Percentiles rank a stretch among this genome's conserved stretches.
phyloP scores from a whole-genome alignment of 1,140 invertebrate genomes.

The Penaeus indicus region DNA sequence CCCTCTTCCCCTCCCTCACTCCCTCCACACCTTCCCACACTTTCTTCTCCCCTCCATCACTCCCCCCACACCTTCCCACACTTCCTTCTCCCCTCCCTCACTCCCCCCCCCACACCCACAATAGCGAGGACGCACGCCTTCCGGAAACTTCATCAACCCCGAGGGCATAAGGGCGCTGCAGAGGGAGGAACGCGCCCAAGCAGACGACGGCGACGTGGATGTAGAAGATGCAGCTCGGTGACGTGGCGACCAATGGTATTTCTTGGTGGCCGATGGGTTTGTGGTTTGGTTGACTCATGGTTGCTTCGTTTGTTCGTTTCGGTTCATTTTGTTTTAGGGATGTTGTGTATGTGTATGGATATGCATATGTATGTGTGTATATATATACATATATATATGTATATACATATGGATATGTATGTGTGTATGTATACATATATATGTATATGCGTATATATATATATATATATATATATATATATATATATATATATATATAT shows the following conservation, averaged over 20 bases:
- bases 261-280: background rate
- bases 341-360: background rate
- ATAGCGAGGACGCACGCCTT: conserved; percentile 37
- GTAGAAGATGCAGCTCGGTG: too few relatives aligned
- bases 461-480: background rate
- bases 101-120: too few relatives aligned
- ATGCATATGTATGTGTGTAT: conserved; percentile 18
- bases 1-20: background rate
- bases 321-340: background rate
- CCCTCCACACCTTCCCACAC: background rate
- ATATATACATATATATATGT: conserved; percentile 39
- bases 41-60: background rate
- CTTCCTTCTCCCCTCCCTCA: background rate
- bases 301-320: background rate
- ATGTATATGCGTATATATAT: background rate
- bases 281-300: too few relatives aligned
- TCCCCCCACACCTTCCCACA: background rate
- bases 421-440: background rate
- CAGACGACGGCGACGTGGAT: background rate
- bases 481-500: background rate
- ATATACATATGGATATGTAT: background rate
- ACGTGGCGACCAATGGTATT: background rate
- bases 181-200: conserved; percentile 15
- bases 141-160: conserved; percentile 37
- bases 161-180: conserved; percentile 20